Evolutionary conservation across 2,797 vertebrate genomes (phyloP), one percentile per base, ranked within the genome.

Genomic region (Remorina albescens): DNA sequence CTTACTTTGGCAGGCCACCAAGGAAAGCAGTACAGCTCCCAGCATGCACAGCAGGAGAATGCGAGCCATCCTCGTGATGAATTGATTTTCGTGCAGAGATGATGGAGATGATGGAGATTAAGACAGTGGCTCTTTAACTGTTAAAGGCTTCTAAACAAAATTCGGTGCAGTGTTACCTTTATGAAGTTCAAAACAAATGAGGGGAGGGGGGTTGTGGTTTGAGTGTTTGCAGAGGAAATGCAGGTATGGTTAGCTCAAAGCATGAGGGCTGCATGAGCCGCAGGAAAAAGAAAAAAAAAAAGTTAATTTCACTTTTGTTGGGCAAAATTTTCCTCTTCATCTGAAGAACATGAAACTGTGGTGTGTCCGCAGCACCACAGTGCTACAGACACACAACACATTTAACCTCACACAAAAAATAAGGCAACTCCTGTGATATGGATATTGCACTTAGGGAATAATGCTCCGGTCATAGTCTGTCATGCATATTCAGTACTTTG

Each of bases 1-100:
- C 86, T 89, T 69, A 93, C 90, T 55, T 32, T 0, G 54, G 85
- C 87, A 77, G 74, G 32, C 2, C 19, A 42, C 78, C 0, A 66
- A 5, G 44, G 81, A 34, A 0, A 91, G 11, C 71, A 88, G 70
- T 0, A 55, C 64, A 6, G 73, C 70, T 61, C 74, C 89, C 61
- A 91, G 41, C 61, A 90, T 13, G 75, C 81, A 82, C 7, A 91
- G 71, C 72, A 92, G 82, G 2, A 93, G 41, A 73, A 88, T 0
- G 16, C 18, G n/a, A 18, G 5, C 0, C 23, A 67, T 44, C 21
- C 19, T 84, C 91, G 92, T 93, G 71, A 6, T 49, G 84, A 25
- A 36, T 44, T 1, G 23, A 11, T 67, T 1, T 56, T 62, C 59
- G 13, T 71, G 37, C 8, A 23, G 67, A 54, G 71, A 59, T 0